Percentiles rank a stretch among this genome's conserved stretches.
phyloP scores from a whole-genome alignment of 2,888 invertebrate species.

The Oligia strigilis region DNA sequence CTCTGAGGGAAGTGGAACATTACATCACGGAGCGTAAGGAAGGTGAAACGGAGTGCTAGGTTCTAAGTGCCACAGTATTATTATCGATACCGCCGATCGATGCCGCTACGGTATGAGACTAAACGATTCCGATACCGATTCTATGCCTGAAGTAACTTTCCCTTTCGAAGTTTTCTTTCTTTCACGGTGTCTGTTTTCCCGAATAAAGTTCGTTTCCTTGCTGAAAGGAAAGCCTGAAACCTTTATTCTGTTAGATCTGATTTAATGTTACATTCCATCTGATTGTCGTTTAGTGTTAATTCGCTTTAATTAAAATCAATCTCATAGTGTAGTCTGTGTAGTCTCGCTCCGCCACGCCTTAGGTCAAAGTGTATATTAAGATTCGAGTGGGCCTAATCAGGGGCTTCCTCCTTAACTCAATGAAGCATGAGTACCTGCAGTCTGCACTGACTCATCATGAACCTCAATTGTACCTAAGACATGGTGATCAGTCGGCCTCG shows the following conservation, averaged over 20 bases:
- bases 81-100: conserved; percentile 63
- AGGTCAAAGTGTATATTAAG: conserved; percentile 72
- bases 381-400: conserved; percentile 75
- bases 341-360: conserved; percentile 68
- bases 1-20: conserved; percentile 86
- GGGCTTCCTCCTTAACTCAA: conserved; percentile 77
- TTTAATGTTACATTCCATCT: conserved; percentile 70
- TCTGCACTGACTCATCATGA: conserved; percentile 72
- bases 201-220: conserved; percentile 83
- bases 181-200: conserved; percentile 57
- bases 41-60: conserved; percentile 87
- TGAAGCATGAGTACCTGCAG: conserved; percentile 74
- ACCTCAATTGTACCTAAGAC: conserved; percentile 76
- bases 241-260: conserved; percentile 71
- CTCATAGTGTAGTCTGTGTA: conserved; percentile 65
- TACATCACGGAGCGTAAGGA: conserved; percentile 87
- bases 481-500: conserved; percentile 79
- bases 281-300: conserved; percentile 61
- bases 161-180: conserved; percentile 64
- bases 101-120: conserved; percentile 60
- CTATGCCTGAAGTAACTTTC: conserved; percentile 70
- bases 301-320: conserved; percentile 63
- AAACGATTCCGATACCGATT: conserved; percentile 60
- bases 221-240: conserved; percentile 77
- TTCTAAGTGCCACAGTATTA: conserved; percentile 71